Evolutionary conservation across 2,888 invertebrate species (phyloP), one percentile per base, ranked within the genome.

Genomic region (Synanthedon tipuliformis): DNA sequence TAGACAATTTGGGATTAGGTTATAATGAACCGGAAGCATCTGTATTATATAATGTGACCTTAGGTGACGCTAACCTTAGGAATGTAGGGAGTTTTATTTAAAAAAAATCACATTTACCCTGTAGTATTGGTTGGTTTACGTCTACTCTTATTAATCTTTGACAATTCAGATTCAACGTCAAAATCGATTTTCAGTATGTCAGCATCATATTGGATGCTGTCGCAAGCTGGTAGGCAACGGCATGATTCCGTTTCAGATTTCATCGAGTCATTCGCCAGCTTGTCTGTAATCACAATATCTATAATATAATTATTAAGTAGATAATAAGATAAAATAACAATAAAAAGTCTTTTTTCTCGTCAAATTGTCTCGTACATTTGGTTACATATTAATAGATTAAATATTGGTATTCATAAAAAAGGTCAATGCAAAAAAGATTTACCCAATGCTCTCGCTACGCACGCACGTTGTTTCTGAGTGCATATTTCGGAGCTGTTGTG

Each of bases 171-270:
- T 45, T 45, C 45, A n/a, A 45, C 3, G 56, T 89, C 82, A 7
- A 45, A 4, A 56, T 89, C 82, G 0, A 90, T 90, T 62, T 91
- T 91, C 0, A 91, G 88, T 8, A 89, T 89, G 69, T 92, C 91
- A 0, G 91, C 90, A 56, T 91, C 90, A 61, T 91, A 92, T 1
- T 86, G 81, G n/a, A 92, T 76, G 0, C 89, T 89, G 1, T 90
- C 89, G 63, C 92, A 92, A 0, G 89, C 73, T 61, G 87, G 88
- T 23, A 88, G 63, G 59, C 89, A 89, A 57, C 83, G 72, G 60
- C 88, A 88, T 16, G 56, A 55, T 45, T n/a, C 15, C 15, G 45
- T 13, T 3, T 45, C 45, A 45, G 15, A 45, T 45, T 12, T 45
- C 45, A 45, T 45, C 45, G 45, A 45, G 8, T 45, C 45, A 45